Conservation (phyloP, 2,888 invertebrate genomes). For the Boloria euphrosyne region DNA sequence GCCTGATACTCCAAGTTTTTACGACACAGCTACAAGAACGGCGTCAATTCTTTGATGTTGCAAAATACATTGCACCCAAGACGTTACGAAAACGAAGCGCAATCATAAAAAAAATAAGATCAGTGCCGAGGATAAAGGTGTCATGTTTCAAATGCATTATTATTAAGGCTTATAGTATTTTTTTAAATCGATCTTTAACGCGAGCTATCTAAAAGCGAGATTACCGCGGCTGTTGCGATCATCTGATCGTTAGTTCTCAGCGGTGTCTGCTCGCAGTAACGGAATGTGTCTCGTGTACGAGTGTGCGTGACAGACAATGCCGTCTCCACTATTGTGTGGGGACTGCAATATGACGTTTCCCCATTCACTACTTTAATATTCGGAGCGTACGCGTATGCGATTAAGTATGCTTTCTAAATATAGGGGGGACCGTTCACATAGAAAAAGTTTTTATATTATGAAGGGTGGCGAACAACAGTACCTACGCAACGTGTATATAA, state of each 20-base stretch:
- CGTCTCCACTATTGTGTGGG: constrained; percentile 61
- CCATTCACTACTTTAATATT: constrained; percentile 77
- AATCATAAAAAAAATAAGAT: constrained; percentile 47
- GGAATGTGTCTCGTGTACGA: constrained; percentile 41
- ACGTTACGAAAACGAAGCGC: constrained; percentile 42
- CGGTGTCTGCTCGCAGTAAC: constrained; percentile 39
- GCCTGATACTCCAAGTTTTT: constrained; percentile 57
- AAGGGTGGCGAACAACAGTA: constrained; percentile 62
- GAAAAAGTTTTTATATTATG: constrained; percentile 63
- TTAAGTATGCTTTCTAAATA: constrained; percentile 79
- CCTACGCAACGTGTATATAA: constrained; percentile 72
- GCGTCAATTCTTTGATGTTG: constrained; percentile 46
- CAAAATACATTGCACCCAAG: constrained; percentile 26
- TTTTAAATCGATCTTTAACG: constrained; percentile 25
- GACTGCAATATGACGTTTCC: constrained; percentile 76
- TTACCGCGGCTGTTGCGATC: constrained; percentile 15
- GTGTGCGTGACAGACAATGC: constrained; percentile 45
- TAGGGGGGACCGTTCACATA: constrained; percentile 71
- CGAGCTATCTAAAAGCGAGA: constrained; percentile 17
- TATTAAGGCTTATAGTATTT: constrained; percentile 33
- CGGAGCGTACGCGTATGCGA: constrained; percentile 72
- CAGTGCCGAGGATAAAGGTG: constrained; percentile 50
- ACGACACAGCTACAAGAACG: constrained; percentile 48
- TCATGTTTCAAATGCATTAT: constrained; percentile 48
- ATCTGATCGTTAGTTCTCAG: constrained; percentile 34